Evolutionary conservation across 2,888 invertebrate species (phyloP).

Genomic region (Amiota communis): DNA sequence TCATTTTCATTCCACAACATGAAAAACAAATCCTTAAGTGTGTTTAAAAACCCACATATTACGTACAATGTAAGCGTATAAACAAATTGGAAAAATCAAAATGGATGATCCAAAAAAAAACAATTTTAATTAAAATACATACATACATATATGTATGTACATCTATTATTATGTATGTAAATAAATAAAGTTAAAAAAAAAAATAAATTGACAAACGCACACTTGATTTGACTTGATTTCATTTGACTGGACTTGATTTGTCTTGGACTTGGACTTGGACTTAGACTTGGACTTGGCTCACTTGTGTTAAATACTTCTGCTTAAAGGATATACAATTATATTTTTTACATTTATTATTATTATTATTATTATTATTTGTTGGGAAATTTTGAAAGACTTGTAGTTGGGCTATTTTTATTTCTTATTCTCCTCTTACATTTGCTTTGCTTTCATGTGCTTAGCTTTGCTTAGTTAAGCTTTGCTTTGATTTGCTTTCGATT

Average conservation of each 20-base stretch:
- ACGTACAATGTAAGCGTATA: no score
- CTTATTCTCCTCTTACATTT: no score
- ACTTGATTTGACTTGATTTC: not conserved
- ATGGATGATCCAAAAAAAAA: not conserved
- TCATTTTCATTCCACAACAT: not conserved
- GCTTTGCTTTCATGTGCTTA: no score
- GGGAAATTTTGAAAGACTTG: no score
- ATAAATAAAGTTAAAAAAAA: slow-evolving; percentile 39
- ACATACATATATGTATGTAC: no score
- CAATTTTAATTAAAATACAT: no score
- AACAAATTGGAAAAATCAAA: not conserved
- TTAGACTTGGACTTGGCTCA: not conserved
- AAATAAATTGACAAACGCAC: slow-evolving; percentile 61
- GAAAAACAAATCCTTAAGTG: not conserved
- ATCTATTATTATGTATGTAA: slow-evolving; percentile 40
- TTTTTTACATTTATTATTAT: no score
- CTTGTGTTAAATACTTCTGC: not conserved
- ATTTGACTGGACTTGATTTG: not conserved
- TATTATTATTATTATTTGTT: no score
- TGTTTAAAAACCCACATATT: not conserved
- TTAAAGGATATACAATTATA: no score
- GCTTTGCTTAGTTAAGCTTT: no score
- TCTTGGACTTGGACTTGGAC: not conserved
- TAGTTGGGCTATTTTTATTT: no score
- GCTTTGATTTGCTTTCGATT: no score